These are phyloP conservation scores for Hoplodrina blanda DNA, from an alignment of 2,888 invertebrate genomes.

Conservation along the genomic window DNA sequence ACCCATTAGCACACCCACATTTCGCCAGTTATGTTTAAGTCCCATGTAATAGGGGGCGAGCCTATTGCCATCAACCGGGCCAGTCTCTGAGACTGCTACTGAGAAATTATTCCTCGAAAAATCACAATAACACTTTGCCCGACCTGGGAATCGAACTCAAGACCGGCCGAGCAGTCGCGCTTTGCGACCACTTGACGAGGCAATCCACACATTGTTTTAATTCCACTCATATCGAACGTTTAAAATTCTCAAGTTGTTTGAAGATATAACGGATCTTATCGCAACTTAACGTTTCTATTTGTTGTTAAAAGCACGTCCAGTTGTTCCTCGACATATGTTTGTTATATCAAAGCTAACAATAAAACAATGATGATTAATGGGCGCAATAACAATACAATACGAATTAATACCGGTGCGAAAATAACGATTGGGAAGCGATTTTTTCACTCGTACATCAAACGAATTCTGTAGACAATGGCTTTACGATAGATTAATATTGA, in stretches of 20 bases:
- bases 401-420: constrained; percentile 47
- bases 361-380: constrained; percentile 60
- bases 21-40: too few species aligned
- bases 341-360: constrained; percentile 47
- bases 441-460: constrained; percentile 28
- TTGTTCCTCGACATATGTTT: constrained; percentile 57
- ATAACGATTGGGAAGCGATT: constrained; percentile 30
- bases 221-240: constrained; percentile 8
- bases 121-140: too few species aligned
- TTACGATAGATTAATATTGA: constrained; percentile 21
- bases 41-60: too few species aligned
- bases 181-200: too few species aligned
- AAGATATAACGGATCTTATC: constrained; percentile 35
- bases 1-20: too few species aligned
- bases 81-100: too few species aligned
- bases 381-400: constrained; percentile 53
- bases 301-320: constrained; percentile 54
- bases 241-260: constrained; percentile 42
- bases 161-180: too few species aligned
- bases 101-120: too few species aligned
- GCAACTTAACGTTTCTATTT: constrained; percentile 23
- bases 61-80: too few species aligned
- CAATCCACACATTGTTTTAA: constrained; percentile 15
- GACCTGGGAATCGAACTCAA: too few species aligned
- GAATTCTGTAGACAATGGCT: constrained; percentile 27